Conservation (phyloP, 2,797 vertebrate genomes). For the Tapera naevia region DNA sequence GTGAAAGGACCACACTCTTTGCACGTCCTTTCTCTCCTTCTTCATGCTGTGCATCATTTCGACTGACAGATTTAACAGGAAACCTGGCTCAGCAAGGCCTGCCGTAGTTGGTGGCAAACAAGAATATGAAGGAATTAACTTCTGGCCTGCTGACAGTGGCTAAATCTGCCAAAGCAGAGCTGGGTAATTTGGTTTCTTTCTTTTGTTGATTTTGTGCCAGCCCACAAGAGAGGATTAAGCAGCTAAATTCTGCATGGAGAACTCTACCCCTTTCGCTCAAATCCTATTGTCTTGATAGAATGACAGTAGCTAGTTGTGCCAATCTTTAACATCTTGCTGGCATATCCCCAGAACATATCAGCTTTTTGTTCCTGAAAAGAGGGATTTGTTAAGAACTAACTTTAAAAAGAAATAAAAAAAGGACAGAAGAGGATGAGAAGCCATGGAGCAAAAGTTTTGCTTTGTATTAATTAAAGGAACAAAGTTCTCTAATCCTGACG, state of each 20-base stretch:
- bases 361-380: slow-evolving; percentile 77
- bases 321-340: slow-evolving; percentile 75
- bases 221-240: slow-evolving; percentile 91
- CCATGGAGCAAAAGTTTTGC: slow-evolving; percentile 58
- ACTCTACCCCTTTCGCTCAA: slow-evolving; percentile 75
- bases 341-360: slow-evolving; percentile 74
- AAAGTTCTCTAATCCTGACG: slow-evolving; percentile 36
- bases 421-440: slow-evolving; percentile 59
- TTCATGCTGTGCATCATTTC: slow-evolving; percentile 80
- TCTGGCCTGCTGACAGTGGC: slow-evolving; percentile 89
- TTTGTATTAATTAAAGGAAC: slow-evolving; percentile 66
- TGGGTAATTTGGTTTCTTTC: slow-evolving; percentile 94
- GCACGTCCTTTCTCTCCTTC: slow-evolving; percentile 70
- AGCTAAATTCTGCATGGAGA: slow-evolving; percentile 85
- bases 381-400: slow-evolving; percentile 75
- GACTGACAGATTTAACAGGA: slow-evolving; percentile 80
- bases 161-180: slow-evolving; percentile 89
- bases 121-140: slow-evolving; percentile 88
- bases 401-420: slow-evolving; percentile 65
- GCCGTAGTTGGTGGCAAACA: slow-evolving; percentile 80
- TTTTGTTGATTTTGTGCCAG: slow-evolving; percentile 90
- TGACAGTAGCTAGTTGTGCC: slow-evolving; percentile 77
- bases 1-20: slow-evolving; percentile 73
- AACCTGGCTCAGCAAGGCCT: slow-evolving; percentile 76
- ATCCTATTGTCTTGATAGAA: slow-evolving; percentile 80